phyloP scores from a whole-genome alignment of 2,113 vertebrate species.

The Paralichthys olivaceus region DNA sequence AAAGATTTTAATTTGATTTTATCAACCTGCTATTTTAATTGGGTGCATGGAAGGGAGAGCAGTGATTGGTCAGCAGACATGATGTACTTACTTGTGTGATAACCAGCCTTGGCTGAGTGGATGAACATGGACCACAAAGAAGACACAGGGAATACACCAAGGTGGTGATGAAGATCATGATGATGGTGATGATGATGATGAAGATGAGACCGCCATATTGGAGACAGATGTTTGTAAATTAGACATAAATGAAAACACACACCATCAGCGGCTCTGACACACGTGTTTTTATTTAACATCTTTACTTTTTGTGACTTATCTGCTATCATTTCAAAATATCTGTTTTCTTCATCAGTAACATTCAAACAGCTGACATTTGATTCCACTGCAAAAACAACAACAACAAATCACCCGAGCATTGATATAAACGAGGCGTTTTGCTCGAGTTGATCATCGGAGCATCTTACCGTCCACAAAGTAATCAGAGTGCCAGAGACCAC shows the following conservation, averaged over 20 bases:
- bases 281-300: not conserved
- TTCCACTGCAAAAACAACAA: not conserved
- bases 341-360: too few species aligned
- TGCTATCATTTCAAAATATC: not conserved
- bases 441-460: not conserved
- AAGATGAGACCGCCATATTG: constrained; percentile 12
- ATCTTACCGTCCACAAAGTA: constrained; percentile 89
- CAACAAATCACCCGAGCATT: not conserved
- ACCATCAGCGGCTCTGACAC: not conserved
- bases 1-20: too few species aligned
- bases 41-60: too few species aligned
- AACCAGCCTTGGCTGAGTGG: constrained; percentile 80
- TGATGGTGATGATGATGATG: constrained; percentile 21
- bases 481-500: constrained; percentile 87
- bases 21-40: too few species aligned
- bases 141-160: not conserved
- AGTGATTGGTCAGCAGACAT: not conserved
- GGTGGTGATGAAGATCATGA: constrained; percentile 30
- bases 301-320: not conserved
- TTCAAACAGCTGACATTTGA: not conserved
- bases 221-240: constrained; percentile 15
- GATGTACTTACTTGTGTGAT: constrained; percentile 79
- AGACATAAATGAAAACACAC: constrained; percentile 17
- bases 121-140: constrained; percentile 47
- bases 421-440: not conserved